Evolutionary conservation across 2,113 vertebrate species (phyloP).

Genomic region (Menura novaehollandiae): DNA sequence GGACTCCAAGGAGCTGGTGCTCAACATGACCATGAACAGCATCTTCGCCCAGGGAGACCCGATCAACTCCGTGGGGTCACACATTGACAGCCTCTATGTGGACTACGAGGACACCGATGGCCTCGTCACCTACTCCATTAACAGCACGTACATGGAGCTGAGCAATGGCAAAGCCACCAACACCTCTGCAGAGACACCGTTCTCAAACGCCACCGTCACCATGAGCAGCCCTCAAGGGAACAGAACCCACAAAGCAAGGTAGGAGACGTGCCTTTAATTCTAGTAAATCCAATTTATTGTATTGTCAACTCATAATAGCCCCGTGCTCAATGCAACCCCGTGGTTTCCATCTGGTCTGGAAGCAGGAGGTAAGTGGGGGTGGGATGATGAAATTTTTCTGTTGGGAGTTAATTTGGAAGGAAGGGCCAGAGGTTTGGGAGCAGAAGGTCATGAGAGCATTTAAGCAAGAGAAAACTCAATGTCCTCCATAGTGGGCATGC

Average conservation of each 20-base stretch:
- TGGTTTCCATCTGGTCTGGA: background rate
- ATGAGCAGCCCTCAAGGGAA: conserved; percentile 62
- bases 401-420: background rate
- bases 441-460: background rate
- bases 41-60: conserved; percentile 76
- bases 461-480: background rate
- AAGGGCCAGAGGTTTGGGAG: background rate
- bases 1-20: conserved; percentile 72
- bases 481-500: background rate
- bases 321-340: background rate
- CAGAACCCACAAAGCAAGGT: conserved; percentile 92
- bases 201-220: conserved; percentile 78
- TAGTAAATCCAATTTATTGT: background rate
- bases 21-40: conserved; percentile 85
- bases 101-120: conserved; percentile 77
- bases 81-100: conserved; percentile 63
- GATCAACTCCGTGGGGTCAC: conserved; percentile 61
- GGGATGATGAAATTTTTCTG: background rate
- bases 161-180: conserved; percentile 75
- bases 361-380: conserved; percentile 48
- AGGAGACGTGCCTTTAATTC: background rate
- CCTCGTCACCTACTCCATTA: conserved; percentile 49
- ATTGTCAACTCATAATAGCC: background rate
- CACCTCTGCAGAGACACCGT: conserved; percentile 72
- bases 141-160: conserved; percentile 83